Percentiles rank a stretch among this genome's conserved stretches.
These are phyloP conservation scores for Heterodera filipjevi DNA, from an alignment of 2,888 invertebrate species.

Conservation along the genomic window DNA sequence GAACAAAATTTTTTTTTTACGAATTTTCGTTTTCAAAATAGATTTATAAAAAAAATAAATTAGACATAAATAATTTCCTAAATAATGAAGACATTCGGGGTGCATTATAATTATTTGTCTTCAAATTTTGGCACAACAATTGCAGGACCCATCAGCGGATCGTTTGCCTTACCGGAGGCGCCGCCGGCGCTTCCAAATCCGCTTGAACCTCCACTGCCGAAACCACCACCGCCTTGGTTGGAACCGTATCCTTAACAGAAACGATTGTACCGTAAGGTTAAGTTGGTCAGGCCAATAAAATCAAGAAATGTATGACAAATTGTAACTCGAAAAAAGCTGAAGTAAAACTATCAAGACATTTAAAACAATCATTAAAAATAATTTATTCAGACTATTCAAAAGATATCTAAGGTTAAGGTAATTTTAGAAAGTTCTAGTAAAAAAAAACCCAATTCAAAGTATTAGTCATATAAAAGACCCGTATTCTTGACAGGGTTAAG, in stretches of 20 bases:
- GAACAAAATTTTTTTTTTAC: neutral
- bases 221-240: neutral
- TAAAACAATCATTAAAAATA: too few relatives aligned
- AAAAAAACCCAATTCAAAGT: too few relatives aligned
- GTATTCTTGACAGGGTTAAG: too few relatives aligned
- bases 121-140: constrained; percentile 8
- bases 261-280: too few relatives aligned
- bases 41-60: neutral
- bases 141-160: constrained; percentile 5
- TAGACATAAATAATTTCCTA: neutral
- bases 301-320: neutral
- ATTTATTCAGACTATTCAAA: too few relatives aligned
- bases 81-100: neutral
- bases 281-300: neutral
- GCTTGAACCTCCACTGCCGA: neutral
- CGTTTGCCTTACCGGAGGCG: constrained; percentile 6
- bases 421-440: too few relatives aligned
- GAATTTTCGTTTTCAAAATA: neutral
- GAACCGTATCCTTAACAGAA: neutral
- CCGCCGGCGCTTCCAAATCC: neutral
- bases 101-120: neutral
- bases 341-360: too few relatives aligned
- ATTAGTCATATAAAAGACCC: too few relatives aligned
- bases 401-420: too few relatives aligned
- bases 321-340: too few relatives aligned